Evolutionary conservation across 2,797 vertebrate species (phyloP).

Genomic region (Chrysocyon brachyurus): DNA sequence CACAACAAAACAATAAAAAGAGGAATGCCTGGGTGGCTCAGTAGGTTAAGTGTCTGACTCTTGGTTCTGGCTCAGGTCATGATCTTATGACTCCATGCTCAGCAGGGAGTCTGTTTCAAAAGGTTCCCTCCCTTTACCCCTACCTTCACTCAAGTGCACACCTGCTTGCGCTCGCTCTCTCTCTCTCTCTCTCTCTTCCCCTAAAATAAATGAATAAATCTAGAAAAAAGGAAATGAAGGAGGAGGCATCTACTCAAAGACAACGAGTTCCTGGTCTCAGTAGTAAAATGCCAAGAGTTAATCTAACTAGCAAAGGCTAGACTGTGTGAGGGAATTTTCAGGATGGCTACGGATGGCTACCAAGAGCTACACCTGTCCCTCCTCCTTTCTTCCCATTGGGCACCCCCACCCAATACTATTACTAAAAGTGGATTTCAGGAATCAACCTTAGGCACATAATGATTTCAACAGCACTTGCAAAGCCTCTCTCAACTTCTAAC

Average conservation of each 20-base stretch:
- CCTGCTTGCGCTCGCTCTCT: no score
- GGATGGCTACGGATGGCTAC: neutral
- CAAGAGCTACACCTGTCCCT: neutral
- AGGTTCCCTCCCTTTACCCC: neutral
- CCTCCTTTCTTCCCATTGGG: neutral
- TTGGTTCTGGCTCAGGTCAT: neutral
- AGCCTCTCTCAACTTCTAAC: neutral
- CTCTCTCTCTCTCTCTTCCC: neutral
- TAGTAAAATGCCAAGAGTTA: slow-evolving; percentile 6
- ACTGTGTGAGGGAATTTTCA: neutral
- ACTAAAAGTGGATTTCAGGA: neutral
- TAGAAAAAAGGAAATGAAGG: neutral
- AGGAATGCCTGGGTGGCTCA: neutral
- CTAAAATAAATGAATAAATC: neutral
- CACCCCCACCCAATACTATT: neutral
- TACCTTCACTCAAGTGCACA: neutral
- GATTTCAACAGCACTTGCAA: neutral
- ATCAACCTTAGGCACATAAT: neutral
- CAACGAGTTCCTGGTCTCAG: neutral
- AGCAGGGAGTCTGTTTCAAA: neutral
- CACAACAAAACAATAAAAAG: neutral
- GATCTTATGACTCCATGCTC: neutral
- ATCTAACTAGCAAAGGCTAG: neutral
- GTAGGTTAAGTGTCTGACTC: neutral
- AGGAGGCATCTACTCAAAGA: neutral